Conservation (phyloP, 2,888 invertebrate genomes). For the Amblyjoppa fuscipennis region DNA sequence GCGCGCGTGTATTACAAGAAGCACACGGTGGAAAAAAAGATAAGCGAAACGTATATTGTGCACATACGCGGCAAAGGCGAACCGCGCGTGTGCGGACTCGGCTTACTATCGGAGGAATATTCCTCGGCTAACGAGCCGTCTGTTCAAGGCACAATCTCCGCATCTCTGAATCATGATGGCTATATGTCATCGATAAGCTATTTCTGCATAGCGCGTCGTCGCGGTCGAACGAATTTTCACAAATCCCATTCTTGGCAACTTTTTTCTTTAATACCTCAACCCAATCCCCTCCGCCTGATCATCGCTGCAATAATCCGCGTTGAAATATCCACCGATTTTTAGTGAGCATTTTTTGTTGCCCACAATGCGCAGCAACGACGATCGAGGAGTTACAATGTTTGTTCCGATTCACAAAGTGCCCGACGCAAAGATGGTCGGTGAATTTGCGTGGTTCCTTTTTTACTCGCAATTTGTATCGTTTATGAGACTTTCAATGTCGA, state of each 20-base stretch:
- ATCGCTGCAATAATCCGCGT: too few species aligned
- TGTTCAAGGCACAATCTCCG: constrained; percentile 36
- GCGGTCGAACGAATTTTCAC: constrained; percentile 14
- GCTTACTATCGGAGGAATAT: constrained; percentile 27
- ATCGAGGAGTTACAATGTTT: too few species aligned
- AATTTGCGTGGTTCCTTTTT: background rate
- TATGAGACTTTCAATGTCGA: constrained; percentile 86
- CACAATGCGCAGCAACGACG: too few species aligned
- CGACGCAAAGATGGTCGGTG: background rate
- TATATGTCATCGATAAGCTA: constrained; percentile 35
- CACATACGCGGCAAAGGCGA: constrained; percentile 4
- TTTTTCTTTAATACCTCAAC: background rate
- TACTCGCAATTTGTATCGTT: constrained; percentile 84
- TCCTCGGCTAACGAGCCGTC: constrained; percentile 55
- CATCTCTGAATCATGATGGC: constrained; percentile 31
- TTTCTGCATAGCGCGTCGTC: constrained; percentile 30
- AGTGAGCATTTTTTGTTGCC: too few species aligned
- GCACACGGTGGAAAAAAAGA: background rate
- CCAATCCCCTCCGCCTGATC: too few species aligned
- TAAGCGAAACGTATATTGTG: constrained; percentile 38
- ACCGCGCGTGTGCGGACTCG: constrained; percentile 17
- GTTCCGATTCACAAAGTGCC: too few species aligned
- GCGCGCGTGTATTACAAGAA: constrained; percentile 16
- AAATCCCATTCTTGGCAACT: background rate
- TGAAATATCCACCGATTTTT: too few species aligned